Base-by-base conservation (phyloP, 2,888 invertebrate species). In the Trachelus troglodyta region DNA sequence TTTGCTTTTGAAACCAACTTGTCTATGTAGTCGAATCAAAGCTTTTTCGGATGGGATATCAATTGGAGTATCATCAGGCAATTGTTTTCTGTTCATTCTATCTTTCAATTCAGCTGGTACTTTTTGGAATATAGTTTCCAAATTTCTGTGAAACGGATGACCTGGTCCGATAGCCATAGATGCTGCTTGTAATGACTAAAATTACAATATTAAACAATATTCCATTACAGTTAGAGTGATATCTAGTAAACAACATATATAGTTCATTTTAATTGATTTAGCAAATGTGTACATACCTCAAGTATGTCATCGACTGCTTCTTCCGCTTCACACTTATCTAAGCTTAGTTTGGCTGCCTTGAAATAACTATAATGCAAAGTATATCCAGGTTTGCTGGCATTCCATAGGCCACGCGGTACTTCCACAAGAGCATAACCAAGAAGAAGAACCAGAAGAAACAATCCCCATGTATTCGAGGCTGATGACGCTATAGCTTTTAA, bases 391-490 rank as follows among this genome's bases (percentile, higher is more conserved):
- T 96, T 96, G 4, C 98, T 96, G 85, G 96, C 95, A 88, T 97
- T 96, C 98, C 99, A 99, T 69, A 98, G 92, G 83, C 95, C 96
- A 79, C 99, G 94, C 0, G 97, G 97, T 4, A 99, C 97, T 92
- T 99, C 99, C 0, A 99, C 99, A 78, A 99, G 93, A 0, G 99
- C 98, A 92, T 99, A 99, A 37, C 97, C 97, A 33, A 99, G 94
- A 81, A 99, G 93, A 34, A 99, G 92, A 74, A 99, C 97, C 75
- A 99, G 93, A 40, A 99, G 93, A 91, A 99, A 98, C 76, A 99
- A 93, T 79, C 99, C 99, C 99, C 99, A 99, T 0, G 99, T 99
- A 91, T 99, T 99, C 88, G 98, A 98, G 4, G 99, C 99, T 30
- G 99, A 98, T 4, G 99, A 98, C 34, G 99, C 98, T 84, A 99